Base-by-base conservation (phyloP, 2,888 invertebrate species). In the Lasioglossum oenotherae region DNA sequence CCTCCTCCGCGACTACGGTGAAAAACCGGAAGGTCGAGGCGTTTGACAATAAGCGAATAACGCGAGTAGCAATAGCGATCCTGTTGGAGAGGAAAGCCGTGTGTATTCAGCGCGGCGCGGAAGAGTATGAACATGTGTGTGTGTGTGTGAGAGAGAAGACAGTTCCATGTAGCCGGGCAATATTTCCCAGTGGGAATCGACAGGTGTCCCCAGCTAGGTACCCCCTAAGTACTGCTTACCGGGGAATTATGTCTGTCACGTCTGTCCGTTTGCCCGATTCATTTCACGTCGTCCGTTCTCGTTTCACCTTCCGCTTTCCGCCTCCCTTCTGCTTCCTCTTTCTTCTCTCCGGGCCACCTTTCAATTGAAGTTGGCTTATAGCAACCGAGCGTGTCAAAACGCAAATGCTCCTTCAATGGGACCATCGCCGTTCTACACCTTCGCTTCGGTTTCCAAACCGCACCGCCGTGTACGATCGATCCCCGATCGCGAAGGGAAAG, bases 171-270 rank as follows among this genome's bases (percentile, higher is more conserved):
- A 57, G 79, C 80, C 73, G 60, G 67, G 84, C 91, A 84, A 91
- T 91, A 91, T 91, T 91, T 91, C 88, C 89, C 82, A 80, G 88
- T 92, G 94, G 91, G 93, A 94, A 94, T 93, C 92, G 94, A 92
- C 94, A 94, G 94, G 93, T 94, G 94, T 92, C 89, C 89, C 74
- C 38, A 82, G 88, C 53, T 82, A 85, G 84, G 87, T 83, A 85
- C 87, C 90, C 78, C 89, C 89, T 91, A 92, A 94, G 92, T 92
- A 93, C 92, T 92, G 92, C 94, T 94, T 93, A 92, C 89, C 84
- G 87, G 87, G 92, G 93, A 94, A 94, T 94, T 94, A 94, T 92
- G 93, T 93, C 92, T 93, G 92, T 93, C 94, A 93, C 93, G 93
- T 93, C 92, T 92, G 92, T 92, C 92, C 92, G 93, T 93, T 93